Evolutionary conservation across 2,888 invertebrate genomes (phyloP).

Genomic region (Anorthoa munda): DNA sequence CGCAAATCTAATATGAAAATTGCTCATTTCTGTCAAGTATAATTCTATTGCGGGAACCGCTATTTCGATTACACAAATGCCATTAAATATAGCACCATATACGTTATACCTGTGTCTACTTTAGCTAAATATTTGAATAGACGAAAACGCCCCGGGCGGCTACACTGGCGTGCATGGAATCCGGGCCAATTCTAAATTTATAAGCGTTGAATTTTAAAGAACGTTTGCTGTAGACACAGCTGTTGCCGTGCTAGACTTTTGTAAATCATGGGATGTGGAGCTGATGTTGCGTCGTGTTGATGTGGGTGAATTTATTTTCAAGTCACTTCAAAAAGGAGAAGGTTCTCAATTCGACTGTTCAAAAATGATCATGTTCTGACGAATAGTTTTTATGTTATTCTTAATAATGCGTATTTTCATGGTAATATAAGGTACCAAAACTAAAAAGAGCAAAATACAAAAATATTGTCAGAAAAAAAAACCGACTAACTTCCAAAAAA

Average conservation of each 20-base stretch:
- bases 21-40: slow-evolving; percentile 44
- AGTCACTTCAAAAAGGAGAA: no score
- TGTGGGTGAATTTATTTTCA: no score
- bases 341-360: no score
- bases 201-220: slow-evolving; percentile 67
- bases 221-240: slow-evolving; percentile 34
- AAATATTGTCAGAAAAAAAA: no score
- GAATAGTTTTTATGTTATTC: no score
- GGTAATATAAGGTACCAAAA: no score
- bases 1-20: slow-evolving; percentile 43
- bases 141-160: slow-evolving; percentile 47
- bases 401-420: no score
- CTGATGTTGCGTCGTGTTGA: background rate
- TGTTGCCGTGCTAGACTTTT: slow-evolving; percentile 32
- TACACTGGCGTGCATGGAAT: slow-evolving; percentile 50
- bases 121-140: slow-evolving; percentile 66
- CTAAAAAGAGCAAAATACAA: no score
- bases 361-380: no score
- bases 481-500: no score
- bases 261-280: slow-evolving; percentile 33
- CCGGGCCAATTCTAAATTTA: slow-evolving; percentile 65
- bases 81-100: slow-evolving; percentile 22
- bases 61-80: slow-evolving; percentile 46
- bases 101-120: slow-evolving; percentile 36
- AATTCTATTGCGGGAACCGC: slow-evolving; percentile 26